Base-by-base conservation (phyloP, 1,140 invertebrate genomes). In the Chlorops oryzae region DNA sequence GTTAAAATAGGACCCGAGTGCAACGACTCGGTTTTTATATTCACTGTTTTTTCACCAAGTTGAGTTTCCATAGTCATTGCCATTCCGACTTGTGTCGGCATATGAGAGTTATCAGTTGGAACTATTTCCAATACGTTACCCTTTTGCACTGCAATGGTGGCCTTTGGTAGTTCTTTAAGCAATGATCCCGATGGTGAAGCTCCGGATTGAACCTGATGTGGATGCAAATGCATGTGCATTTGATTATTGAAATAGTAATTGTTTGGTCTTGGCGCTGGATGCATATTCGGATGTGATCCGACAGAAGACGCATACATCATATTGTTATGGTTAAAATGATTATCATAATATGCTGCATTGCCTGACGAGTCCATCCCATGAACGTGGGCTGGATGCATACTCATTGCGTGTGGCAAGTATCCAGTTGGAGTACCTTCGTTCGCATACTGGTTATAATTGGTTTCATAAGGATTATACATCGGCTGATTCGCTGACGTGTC, bases 111-210 rank as follows among this genome's bases (percentile, higher is more conserved):
- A 41, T 18, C 32, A 9, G 50, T 52, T 3, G 67, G 67, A 12
- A 70, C 67, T 25, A 70, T 70, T 52, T 70, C 67, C 41, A 70
- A 34, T 1, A 70, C 67, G 45, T 70, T 70, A 2, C 67, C 67
- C 35, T 70, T 70, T 18, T 68, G 67, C 12, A 70, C 67, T 2
- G 64, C 64, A 27, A 70, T 63, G 0, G 53, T 15, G 2, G 55
- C 54, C 24, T 57, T 65, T 9, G 57, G 57, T 25, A 61, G 41
- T 38, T 64, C 62, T 17, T 59, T 54, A 18, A 62, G 47, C 20
- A 57, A 45, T 5, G 56, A 32, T 22, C 46, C 34, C 6, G 27
- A 17, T 22, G n/a, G n/a, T n/a, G n/a, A n/a, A n/a, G n/a, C n/a
- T n/a, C n/a, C n/a, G n/a, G n/a, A n/a, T n/a, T n/a, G n/a, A n/a